Percentiles rank a stretch among this genome's conserved stretches.
phyloP scores from a whole-genome alignment of 53 echinoderm and acorn worm genomes.

The Crossaster papposus region DNA sequence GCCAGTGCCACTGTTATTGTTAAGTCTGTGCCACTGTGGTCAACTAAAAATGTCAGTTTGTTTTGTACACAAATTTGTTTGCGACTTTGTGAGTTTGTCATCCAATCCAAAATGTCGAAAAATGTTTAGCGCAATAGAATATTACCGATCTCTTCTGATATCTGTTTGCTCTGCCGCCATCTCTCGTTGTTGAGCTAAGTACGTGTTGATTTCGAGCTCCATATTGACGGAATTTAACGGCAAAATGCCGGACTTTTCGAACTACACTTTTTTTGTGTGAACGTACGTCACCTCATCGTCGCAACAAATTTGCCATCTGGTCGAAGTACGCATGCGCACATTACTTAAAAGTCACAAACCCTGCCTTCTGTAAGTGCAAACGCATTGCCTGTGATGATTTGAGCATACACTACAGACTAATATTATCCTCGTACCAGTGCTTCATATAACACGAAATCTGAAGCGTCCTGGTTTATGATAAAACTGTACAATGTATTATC shows the following conservation, averaged over 20 bases:
- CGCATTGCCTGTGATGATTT: background rate
- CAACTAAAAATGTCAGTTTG: no score
- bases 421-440: background rate
- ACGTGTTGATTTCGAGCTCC: conserved; percentile 68
- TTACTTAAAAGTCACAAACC: background rate
- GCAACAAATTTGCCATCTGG: conserved; percentile 4
- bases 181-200: conserved; percentile 67
- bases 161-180: conserved; percentile 56
- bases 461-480: background rate
- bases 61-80: no score
- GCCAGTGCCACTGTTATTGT: no score
- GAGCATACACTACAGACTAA: background rate
- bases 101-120: no score
- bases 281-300: conserved; percentile 47
- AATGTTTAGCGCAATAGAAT: background rate
- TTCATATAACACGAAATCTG: background rate
- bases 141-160: conserved; percentile 62
- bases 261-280: background rate
- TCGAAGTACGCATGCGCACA: conserved; percentile 35
- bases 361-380: background rate
- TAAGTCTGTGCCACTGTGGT: no score
- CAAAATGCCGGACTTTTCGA: conserved; percentile 32
- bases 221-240: conserved; percentile 37
- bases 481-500: background rate
- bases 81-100: no score